Evolutionary conservation across 2,113 vertebrate genomes (phyloP).

Genomic region (Peromyscus californicus): DNA sequence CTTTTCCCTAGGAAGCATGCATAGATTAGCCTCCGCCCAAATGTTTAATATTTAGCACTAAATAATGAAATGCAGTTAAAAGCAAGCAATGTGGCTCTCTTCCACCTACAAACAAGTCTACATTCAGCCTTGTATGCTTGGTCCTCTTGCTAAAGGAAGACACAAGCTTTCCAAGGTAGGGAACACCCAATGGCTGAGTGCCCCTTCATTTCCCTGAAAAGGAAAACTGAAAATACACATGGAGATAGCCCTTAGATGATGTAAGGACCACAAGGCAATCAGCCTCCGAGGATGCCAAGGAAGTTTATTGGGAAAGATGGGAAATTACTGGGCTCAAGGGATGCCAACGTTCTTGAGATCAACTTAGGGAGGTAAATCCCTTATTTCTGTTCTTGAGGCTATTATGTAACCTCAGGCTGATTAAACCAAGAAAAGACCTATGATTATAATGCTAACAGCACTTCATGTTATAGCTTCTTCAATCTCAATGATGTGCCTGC

Average conservation of each 20-base stretch:
- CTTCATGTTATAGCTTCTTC: neutral
- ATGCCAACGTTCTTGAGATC: conserved; percentile 18
- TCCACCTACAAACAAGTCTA: neutral
- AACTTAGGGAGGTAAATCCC: neutral
- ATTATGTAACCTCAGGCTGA: neutral
- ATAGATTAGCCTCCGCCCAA: neutral
- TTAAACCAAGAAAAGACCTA: neutral
- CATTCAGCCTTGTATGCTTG: neutral
- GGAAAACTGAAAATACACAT: neutral
- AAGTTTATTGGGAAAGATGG: neutral
- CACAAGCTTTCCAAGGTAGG: neutral
- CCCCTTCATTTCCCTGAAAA: neutral
- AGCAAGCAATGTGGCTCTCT: neutral
- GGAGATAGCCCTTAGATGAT: neutral
- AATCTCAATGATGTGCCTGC: neutral
- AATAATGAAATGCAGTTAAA: conserved; percentile 52
- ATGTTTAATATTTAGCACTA: conserved; percentile 38
- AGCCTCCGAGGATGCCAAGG: neutral
- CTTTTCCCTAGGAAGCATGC: conserved; percentile 17
- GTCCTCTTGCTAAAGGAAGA: neutral
- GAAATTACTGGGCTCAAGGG: neutral
- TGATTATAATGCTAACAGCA: neutral
- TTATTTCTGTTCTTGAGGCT: conserved; percentile 30
- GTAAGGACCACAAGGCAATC: neutral
- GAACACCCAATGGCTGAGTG: neutral